Base-by-base conservation (phyloP, 2,113 vertebrate species). In the Poeciliopsis prolifica region DNA sequence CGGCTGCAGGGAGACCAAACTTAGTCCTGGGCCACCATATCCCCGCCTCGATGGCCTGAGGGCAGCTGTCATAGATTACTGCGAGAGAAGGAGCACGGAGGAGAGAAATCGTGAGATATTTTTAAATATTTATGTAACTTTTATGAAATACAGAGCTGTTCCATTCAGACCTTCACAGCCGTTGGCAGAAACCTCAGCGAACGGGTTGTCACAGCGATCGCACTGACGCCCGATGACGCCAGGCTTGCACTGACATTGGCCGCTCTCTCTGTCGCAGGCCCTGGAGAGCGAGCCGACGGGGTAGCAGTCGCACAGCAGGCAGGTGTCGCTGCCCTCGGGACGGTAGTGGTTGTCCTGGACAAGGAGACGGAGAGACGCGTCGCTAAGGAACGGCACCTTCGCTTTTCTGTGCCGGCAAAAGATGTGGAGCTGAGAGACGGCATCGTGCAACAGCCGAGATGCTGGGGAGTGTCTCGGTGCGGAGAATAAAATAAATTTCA, bases 1-100 rank as follows among this genome's bases (percentile, higher is more conserved):
- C 96, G 0, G 96, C 96, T 0, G 97, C 97, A 12, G 98, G 97
- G 69, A 97, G 92, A 78, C 97, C 96, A 3, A 99, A 99, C 80
- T 96, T 97, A 3, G 98, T 99, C 72, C 97, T 95, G 54, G 97
- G 97, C 98, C 98, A 99, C 97, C 97, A 98, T 82, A 99, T 98
- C 72, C 91, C 94, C 31, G 96, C 96, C 83, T 98, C 95, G 0
- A 96, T 97, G 58, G 96, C 96, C 75, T 96, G 94, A 22, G 97
- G 98, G 84, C 98, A 99, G 88, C 97, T 98, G 94, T 99, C 96
- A 0, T 99, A 99, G 89, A 98, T 98, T 78, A 99, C 97, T 99
- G 94, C 0, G 4, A 65, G 75, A 72, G 33, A 66, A 2, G 76
- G 75, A 75, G 75, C 33, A 77, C 19, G 54, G 76, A 60, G 65